Conservation (phyloP, 2,113 vertebrate species). For the Brachyhypopomus occidentalis region DNA sequence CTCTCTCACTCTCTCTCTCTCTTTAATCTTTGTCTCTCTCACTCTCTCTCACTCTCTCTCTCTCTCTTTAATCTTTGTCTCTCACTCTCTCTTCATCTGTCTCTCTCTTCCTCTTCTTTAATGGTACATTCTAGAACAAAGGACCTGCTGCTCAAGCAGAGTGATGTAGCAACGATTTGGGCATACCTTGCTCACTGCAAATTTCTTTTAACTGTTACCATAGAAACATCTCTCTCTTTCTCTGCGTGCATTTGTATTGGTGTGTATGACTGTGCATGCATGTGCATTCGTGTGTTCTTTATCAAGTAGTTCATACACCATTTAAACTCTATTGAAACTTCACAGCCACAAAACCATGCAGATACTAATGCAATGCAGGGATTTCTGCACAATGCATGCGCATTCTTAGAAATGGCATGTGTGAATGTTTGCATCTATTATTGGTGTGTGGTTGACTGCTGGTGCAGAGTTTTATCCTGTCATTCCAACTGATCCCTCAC, state of each 20-base stretch:
- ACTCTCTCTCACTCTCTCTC: constrained; percentile 51
- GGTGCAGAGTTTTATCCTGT: constrained; percentile 38
- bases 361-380: no score
- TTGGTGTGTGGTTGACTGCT: not conserved
- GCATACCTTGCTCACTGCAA: not conserved
- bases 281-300: not conserved
- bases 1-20: no score
- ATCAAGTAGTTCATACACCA: not conserved
- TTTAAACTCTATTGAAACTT: not conserved
- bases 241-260: not conserved
- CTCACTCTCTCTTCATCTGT: constrained; percentile 12
- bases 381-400: no score
- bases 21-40: not conserved
- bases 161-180: not conserved
- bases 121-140: not conserved
- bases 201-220: constrained; percentile 49
- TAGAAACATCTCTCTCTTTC: constrained; percentile 61
- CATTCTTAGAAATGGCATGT: no score
- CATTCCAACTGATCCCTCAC: constrained; percentile 56
- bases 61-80: constrained; percentile 18
- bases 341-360: no score
- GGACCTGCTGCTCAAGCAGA: not conserved
- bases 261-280: constrained; percentile 5
- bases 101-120: not conserved
- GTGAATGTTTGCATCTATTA: not conserved